These are phyloP conservation scores for Dicyrtoma fusca DNA, from an alignment of 2,888 invertebrate genomes.

Conservation along the genomic window DNA sequence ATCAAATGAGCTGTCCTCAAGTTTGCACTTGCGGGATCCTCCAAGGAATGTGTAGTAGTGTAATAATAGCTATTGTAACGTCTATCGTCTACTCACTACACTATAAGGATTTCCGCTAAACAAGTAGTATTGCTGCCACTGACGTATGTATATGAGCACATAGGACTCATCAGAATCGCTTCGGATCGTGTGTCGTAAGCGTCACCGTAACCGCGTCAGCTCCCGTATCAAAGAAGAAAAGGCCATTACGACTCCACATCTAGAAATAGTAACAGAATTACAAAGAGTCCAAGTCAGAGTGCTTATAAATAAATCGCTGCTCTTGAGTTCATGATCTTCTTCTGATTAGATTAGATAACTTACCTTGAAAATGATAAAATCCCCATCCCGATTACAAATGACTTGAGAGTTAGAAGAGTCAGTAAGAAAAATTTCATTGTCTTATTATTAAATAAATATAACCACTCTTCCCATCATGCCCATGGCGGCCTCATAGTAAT, in stretches of 20 bases:
- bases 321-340: not conserved
- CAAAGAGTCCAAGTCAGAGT: not conserved
- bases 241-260: not conserved
- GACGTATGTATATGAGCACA: not conserved
- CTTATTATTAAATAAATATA: too few species aligned
- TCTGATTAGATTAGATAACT: slow-evolving; percentile 17
- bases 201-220: too few species aligned
- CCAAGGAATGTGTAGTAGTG: not conserved
- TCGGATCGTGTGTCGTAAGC: not conserved
- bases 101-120: too few species aligned
- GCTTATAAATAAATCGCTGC: slow-evolving; percentile 5
- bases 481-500: too few species aligned
- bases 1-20: not conserved
- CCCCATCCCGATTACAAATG: too few species aligned
- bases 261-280: slow-evolving; percentile 7
- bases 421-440: too few species aligned
- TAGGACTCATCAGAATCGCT: not conserved
- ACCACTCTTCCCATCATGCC: too few species aligned
- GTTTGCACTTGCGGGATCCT: not conserved
- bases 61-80: not conserved
- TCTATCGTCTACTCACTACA: too few species aligned
- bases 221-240: not conserved
- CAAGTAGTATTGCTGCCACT: too few species aligned
- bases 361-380: slow-evolving; percentile 17
- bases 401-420: too few species aligned